Base-by-base conservation (phyloP, 2,888 invertebrate genomes). In the Thera britannica region DNA sequence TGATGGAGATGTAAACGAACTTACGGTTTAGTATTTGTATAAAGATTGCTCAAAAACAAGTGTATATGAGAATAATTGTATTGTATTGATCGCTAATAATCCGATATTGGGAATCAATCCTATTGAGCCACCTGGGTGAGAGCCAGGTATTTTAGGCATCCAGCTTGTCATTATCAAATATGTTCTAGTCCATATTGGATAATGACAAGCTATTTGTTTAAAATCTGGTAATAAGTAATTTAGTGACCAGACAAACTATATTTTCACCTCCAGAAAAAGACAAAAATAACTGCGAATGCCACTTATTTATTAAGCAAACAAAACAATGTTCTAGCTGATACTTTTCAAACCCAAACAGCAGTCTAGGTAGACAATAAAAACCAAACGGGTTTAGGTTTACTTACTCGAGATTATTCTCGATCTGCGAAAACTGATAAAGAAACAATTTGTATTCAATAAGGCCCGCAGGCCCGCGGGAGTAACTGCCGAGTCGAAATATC, bases 121-220 rank as follows among this genome's bases (percentile, higher is more conserved):
- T 94, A 23, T 23, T 23, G 94, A 91, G 93, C 93, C 94, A 93
- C 95, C 95, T 95, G 95, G 95, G 95, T 95, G 95, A 95, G 94
- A 95, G 95, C 95, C 95, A 95, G 95, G 95, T 95, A 95, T 95
- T 95, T 95, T 95, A 95, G 95, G 95, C 95, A 95, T 1, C 23
- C 23, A 23, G 23, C 23, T 23, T 23, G 23, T 23, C 23, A 23
- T 23, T 23, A 23, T 23, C 23, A 23, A 23, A 23, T 23, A 23
- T 23, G 23, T 23, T 23, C 41, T 41, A 41, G 41, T 7, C 41
- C 41, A 41, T 41, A 41, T 41, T 7, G 41, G 48, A 48, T 9
- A 11, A 51, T 51, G 51, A 51, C 51, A 23, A 49, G n/a, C 4
- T n/a, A 49, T 49, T n/a, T 49, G 0, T 12, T 49, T 49, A 1